phyloP scores from a whole-genome alignment of 2,888 invertebrate genomes.

The Cyrtodaria siliqua region DNA sequence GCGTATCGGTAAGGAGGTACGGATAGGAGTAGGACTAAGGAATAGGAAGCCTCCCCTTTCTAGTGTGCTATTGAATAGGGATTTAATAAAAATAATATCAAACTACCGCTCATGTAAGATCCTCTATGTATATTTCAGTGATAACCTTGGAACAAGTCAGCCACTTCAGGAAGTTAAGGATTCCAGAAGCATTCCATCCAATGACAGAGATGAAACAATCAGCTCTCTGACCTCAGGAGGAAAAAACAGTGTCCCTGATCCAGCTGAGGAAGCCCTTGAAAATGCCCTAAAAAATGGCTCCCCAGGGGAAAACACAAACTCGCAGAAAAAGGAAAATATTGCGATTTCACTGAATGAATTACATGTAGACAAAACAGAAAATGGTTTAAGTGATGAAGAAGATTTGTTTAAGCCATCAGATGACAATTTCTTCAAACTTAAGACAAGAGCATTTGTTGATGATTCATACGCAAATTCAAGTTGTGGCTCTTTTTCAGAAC shows the following conservation, averaged over 20 bases:
- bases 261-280: slow-evolving; percentile 51
- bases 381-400: slow-evolving; percentile 51
- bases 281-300: slow-evolving; percentile 18
- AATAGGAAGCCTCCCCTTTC: no score
- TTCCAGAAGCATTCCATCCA: slow-evolving; percentile 41
- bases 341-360: slow-evolving; percentile 27
- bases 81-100: no score
- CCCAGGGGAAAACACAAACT: slow-evolving; percentile 1
- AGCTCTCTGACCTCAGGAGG: slow-evolving; percentile 69
- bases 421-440: slow-evolving; percentile 54
- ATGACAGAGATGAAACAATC: slow-evolving; percentile 63
- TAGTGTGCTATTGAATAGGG: no score
- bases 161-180: slow-evolving; percentile 43
- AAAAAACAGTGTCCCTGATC: slow-evolving; percentile 44
- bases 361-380: slow-evolving; percentile 6
- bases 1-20: no score
- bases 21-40: no score
- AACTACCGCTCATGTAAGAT: no score
- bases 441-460: slow-evolving; percentile 29
- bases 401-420: slow-evolving; percentile 69
- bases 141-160: slow-evolving; percentile 26
- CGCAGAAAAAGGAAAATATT: slow-evolving; percentile 26
- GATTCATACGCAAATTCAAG: slow-evolving; percentile 40
- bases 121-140: slow-evolving; percentile 51
- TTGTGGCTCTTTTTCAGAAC: slow-evolving; percentile 51